Percentiles rank a stretch among this genome's conserved stretches.
Conservation (phyloP, 1,140 invertebrate genomes). For the Drepana arcuata region DNA sequence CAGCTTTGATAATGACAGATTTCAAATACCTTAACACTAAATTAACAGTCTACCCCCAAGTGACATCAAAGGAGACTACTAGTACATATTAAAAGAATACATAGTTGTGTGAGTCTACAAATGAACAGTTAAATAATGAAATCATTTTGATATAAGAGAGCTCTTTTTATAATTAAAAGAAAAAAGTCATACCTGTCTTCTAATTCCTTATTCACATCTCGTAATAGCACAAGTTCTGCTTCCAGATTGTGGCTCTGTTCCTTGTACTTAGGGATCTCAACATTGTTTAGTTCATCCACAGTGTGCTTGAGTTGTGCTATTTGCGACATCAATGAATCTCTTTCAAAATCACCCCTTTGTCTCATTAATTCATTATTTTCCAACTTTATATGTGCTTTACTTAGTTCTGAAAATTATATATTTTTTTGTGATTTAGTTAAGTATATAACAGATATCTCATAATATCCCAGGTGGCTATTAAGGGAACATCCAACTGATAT, state of each 20-base stretch:
- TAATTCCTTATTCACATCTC: constrained; percentile 30
- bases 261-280: constrained; percentile 27
- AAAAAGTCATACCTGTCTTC: constrained; percentile 35
- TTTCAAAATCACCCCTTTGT: constrained; percentile 25
- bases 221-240: constrained; percentile 22
- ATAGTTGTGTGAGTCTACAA: too few species aligned
- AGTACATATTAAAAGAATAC: too few species aligned
- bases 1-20: too few species aligned
- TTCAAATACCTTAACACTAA: too few species aligned
- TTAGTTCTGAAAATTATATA: constrained; percentile 33
- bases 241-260: constrained; percentile 27
- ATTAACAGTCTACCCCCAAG: too few species aligned
- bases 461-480: too few species aligned
- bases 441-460: too few species aligned
- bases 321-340: constrained; percentile 24
- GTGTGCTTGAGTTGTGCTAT: constrained; percentile 28
- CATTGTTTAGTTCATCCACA: constrained; percentile 23
- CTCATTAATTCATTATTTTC: constrained; percentile 25
- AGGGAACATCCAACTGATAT: too few species aligned
- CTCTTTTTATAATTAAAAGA: constrained; percentile 29
- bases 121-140: too few species aligned
- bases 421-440: too few species aligned
- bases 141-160: too few species aligned
- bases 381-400: constrained; percentile 22
- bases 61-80: too few species aligned